Evolutionary conservation across 2,113 vertebrate species (phyloP), one percentile per base, ranked within the genome.

Genomic region (Ailurus styani): DNA sequence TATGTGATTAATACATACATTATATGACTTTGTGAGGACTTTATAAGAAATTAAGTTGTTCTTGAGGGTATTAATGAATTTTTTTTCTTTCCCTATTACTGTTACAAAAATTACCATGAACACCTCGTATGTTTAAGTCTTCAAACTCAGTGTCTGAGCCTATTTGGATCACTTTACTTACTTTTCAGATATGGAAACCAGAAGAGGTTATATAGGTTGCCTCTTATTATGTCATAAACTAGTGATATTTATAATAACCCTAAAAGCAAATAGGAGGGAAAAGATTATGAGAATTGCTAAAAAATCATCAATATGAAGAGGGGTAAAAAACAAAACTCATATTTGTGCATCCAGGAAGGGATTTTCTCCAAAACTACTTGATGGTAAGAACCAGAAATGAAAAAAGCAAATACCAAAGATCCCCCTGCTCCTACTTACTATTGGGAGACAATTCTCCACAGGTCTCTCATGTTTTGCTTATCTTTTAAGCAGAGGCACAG

Each of bases 31-130:
- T 50, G 23, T 96, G 14, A 79, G n/a, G 27, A 81, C 23, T 90
- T 93, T 72, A 87, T 31, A 40, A 93, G 52, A 84, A 97, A 93
- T 72, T 23, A 82, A 96, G 15, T 57, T 82, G 57, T 87, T 79
- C 55, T 78, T 86, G 1, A 34, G 40, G 21, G 17, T 86, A 87
- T 55, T 70, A 37, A 81, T 27, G 5, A 45, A 50, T 77, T 52
- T 92, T 83, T 83, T 96, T 45, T 75, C 64, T 70, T 42, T 68
- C 37, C 21, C 14, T 90, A 66, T 60, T 64, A 89, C 23, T 82
- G 31, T n/a, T 81, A 79, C 15, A 77, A 86, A 94, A 97, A 89
- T 64, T 60, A 55, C 15, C 55, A 93, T 23, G 88, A 62, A 96
- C 31, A 42, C 6, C 3, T 92, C n/a, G 31, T 7, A 89, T 75